Base-by-base conservation (phyloP, 2,888 invertebrate genomes). In the Oscheius sp. region DNA sequence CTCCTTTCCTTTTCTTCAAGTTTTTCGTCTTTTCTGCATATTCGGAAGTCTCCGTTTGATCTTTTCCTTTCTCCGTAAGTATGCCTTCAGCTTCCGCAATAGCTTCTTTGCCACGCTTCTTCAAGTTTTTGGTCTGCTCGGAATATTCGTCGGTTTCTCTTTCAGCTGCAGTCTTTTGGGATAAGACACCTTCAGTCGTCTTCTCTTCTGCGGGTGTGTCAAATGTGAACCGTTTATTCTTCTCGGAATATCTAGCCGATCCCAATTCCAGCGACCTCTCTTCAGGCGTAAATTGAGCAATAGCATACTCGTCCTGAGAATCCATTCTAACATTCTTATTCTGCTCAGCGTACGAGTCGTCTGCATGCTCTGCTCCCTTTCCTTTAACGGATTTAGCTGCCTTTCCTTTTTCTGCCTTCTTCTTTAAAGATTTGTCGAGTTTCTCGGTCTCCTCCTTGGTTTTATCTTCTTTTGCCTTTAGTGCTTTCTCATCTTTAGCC, bases 401-500 rank as follows among this genome's bases (percentile, higher is more conserved):
- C 21, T 61, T 61, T 21, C n/a, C 43, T 12, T 23, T 41, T 43
- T 61, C 61, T 3, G 61, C n/a, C 18, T 61, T 61, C 25, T 61
- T 61, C 43, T 61, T 61, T 1, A 61, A 61, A 18, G 43, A 13
- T 27, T 58, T 58, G 58, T 58, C 27, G 6, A 61, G 41, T 35
- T 6, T 35, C 35, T 35, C 35, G 7, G 35, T 61, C 43, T 61
- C 61, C 41, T 53, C 58, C 43, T 53, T 58, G 49, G 13, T n/a
- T 58, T 66, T 49, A 35, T 72, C 53, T 46, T 58, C 58, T 58
- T 27, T 29, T 55, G 21, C 16, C 16, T 43, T 41, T 43, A 68
- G 72, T 55, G 61, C 66, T 12, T 69, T 68, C 43, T 63, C 46
- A 55, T 69, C 72, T 58, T 69, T 66, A 18, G 13, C 56, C n/a